Conservation (phyloP, 2,113 vertebrate species). For the Zootoca vivipara region DNA sequence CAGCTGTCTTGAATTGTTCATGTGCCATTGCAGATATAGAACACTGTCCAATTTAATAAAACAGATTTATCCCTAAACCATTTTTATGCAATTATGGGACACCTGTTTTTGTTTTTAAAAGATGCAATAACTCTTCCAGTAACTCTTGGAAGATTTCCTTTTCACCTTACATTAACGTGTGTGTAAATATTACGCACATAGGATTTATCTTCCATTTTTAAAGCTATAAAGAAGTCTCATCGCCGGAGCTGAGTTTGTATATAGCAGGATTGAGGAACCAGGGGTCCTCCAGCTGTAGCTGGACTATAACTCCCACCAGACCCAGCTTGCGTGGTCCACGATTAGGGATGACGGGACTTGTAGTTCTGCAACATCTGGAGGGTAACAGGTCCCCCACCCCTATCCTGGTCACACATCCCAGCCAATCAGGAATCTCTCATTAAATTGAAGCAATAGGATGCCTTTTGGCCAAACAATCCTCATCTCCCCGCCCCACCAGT, state of each 20-base stretch:
- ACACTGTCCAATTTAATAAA: not conserved
- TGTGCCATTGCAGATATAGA: not conserved
- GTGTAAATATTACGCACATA: not conserved
- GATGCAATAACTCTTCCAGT: not conserved
- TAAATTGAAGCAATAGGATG: not conserved
- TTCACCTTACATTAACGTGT: not conserved
- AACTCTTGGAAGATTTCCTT: not conserved
- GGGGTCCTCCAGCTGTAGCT: too few species aligned
- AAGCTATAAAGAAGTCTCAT: not conserved
- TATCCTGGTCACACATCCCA: not conserved
- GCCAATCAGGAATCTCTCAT: too few species aligned
- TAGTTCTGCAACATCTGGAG: too few species aligned
- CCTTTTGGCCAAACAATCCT: not conserved
- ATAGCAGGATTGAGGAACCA: not conserved
- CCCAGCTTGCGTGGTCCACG: too few species aligned
- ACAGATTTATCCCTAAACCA: not conserved
- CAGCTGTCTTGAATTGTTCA: not conserved
- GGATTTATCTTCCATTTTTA: not conserved
- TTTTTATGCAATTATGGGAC: not conserved
- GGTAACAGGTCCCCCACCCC: not conserved
- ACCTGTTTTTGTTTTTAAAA: too few species aligned
- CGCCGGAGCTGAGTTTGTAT: accelerated
- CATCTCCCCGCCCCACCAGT: not conserved
- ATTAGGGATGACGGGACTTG: too few species aligned
- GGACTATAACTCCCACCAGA: too few species aligned